Evolutionary conservation across 2,888 invertebrate species (phyloP).

Genomic region (Coenonympha glycerion): DNA sequence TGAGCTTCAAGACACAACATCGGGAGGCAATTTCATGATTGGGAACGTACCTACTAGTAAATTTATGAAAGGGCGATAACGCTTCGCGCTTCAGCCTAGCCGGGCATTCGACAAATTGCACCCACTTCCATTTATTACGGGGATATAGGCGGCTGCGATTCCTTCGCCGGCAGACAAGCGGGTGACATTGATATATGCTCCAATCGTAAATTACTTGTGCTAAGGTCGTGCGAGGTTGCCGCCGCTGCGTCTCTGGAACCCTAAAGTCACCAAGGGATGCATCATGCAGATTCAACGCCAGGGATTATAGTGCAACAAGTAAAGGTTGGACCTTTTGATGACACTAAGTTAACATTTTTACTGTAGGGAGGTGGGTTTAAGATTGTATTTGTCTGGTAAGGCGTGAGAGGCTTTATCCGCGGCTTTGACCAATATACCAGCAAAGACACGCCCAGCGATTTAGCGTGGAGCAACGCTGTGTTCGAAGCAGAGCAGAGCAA

Average conservation of each 20-base stretch:
- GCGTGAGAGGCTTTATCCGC: too few relatives aligned
- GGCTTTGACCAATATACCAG: too few relatives aligned
- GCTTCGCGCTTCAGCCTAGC: conserved; percentile 23
- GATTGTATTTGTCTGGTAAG: too few relatives aligned
- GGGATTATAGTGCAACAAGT: too few relatives aligned
- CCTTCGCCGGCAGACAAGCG: conserved; percentile 25
- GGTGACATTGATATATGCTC: conserved; percentile 36
- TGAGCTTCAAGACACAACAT: background rate
- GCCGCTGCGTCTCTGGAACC: too few relatives aligned
- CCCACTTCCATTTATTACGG: conserved; percentile 45
- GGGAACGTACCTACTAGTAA: too few relatives aligned
- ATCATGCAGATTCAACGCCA: background rate
- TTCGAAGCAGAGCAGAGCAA: too few relatives aligned
- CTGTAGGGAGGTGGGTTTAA: too few relatives aligned
- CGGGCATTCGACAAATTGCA: conserved; percentile 43
- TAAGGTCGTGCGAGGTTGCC: background rate
- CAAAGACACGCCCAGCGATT: too few relatives aligned
- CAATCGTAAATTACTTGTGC: conserved; percentile 36
- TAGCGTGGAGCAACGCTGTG: too few relatives aligned
- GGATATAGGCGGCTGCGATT: conserved; percentile 36
- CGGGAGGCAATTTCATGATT: conserved; percentile 5
- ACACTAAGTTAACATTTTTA: too few relatives aligned
- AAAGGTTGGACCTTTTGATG: too few relatives aligned
- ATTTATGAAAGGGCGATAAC: conserved; percentile 23
- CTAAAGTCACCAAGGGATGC: background rate